Evolutionary conservation across 2,888 invertebrate genomes (phyloP), one percentile per base, ranked within the genome.

Genomic region (Heliconius ethilla): DNA sequence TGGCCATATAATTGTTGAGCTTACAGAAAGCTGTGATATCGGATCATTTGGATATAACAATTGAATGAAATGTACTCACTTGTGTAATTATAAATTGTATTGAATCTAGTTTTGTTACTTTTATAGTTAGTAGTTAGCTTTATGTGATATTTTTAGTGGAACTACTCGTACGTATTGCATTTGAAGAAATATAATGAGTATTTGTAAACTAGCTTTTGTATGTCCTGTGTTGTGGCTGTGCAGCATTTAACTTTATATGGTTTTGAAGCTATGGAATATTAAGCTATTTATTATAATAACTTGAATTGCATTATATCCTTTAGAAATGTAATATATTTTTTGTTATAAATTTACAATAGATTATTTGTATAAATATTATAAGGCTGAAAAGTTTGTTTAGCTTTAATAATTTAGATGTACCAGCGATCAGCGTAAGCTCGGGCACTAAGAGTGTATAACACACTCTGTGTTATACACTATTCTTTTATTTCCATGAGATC

Each of bases 1-100:
- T 78, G 79, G 72, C 70, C 73, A 78, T 81, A 81, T 80, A 80
- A 81, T 80, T 81, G 80, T 73, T 73, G 79, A 77, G 65, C 63
- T 78, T 70, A 55, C 33, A 81, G 77, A 82, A 81, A 81, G 77
- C 75, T 79, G 70, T 65, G 55, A 76, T 76, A 65, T 76, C 63
- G 73, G 79, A 78, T 76, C 63, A 75, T 80, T 76, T 78, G 69
- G 74, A 76, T 70, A 73, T 69, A 65, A 55, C 70, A 70, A 75
- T 75, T 78, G 70, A 40, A 63, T 75, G 70, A 73, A 70, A 75
- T 80, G 75, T 67, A 72, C 70, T 75, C 75, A 67, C 10, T 77
- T 73, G 79, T 75, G 70, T 79, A 75, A 77, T 78, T 80, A 66
- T 51, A 25, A 66, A 67, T 73, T 63, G 59, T 62, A 51, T 69